These are phyloP conservation scores for Labia minor DNA, from an alignment of 2,888 invertebrate genomes.

Conservation along the genomic window DNA sequence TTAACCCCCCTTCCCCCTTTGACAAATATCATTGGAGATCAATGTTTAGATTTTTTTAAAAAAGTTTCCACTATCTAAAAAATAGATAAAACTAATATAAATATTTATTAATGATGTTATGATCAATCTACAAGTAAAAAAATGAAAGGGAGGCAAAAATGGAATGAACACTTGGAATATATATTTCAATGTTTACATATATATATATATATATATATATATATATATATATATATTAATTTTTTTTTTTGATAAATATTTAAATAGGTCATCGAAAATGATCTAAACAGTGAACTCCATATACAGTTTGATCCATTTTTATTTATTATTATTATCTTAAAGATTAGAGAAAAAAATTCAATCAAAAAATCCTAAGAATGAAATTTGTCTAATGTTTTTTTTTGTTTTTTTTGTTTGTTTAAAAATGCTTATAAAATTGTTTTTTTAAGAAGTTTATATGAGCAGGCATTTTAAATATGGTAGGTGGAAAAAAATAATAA, in stretches of 20 bases:
- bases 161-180: constrained; percentile 27
- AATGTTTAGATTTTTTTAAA: background rate
- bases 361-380: background rate
- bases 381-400: background rate
- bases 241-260: too few relatives aligned
- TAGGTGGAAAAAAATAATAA: too few relatives aligned
- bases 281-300: background rate
- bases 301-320: background rate
- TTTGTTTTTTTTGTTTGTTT: too few relatives aligned
- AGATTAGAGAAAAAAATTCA: background rate
- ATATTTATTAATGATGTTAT: background rate
- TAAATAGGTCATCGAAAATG: too few relatives aligned
- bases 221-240: background rate
- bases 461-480: background rate
- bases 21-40: background rate
- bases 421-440: constrained; percentile 26
- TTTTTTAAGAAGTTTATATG: constrained; percentile 17
- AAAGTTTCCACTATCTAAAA: background rate
- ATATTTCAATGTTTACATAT: constrained; percentile 19
- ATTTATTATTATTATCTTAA: too few relatives aligned
- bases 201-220: background rate
- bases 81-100: background rate
- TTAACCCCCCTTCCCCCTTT: background rate
- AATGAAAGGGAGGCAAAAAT: constrained; percentile 26
- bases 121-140: constrained; percentile 24